phyloP scores from a whole-genome alignment of 2,888 invertebrate species.

The Dryobotodes eremita region DNA sequence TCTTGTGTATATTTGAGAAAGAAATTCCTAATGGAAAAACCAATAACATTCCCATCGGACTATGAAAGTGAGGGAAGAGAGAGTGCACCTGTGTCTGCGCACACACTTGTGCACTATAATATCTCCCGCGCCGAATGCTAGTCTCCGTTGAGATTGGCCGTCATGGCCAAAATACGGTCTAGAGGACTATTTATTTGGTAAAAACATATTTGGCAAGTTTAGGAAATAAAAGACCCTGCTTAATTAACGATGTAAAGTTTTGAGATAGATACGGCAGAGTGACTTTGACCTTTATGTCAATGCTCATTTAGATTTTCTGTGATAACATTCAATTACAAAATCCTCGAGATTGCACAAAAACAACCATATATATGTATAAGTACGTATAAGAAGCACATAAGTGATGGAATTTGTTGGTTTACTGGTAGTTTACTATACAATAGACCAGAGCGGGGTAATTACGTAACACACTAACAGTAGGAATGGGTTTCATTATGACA shows the following conservation, averaged over 20 bases:
- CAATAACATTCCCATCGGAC: no score
- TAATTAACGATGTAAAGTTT: conserved; percentile 48
- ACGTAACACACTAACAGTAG: no score
- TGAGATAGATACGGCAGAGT: conserved; percentile 36
- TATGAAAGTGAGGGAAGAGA: no score
- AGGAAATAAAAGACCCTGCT: conserved; percentile 20
- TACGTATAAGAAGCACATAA: background rate
- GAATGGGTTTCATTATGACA: no score
- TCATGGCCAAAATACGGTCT: no score
- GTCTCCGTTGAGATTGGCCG: no score
- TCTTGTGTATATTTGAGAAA: background rate
- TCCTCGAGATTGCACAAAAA: conserved; percentile 28
- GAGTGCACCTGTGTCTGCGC: no score
- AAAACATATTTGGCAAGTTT: conserved; percentile 6
- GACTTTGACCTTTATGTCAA: conserved; percentile 53
- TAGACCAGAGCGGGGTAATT: no score
- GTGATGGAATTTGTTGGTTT: background rate
- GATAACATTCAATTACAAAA: conserved; percentile 51
- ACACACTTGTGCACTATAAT: no score
- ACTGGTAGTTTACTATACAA: background rate
- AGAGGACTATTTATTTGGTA: background rate
- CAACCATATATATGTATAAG: background rate
- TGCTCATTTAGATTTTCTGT: conserved; percentile 47
- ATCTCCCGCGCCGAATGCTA: no score
- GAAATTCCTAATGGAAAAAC: no score